Evolutionary conservation across 2,888 invertebrate genomes (phyloP).

Genomic region (Tetragonula carbonaria): DNA sequence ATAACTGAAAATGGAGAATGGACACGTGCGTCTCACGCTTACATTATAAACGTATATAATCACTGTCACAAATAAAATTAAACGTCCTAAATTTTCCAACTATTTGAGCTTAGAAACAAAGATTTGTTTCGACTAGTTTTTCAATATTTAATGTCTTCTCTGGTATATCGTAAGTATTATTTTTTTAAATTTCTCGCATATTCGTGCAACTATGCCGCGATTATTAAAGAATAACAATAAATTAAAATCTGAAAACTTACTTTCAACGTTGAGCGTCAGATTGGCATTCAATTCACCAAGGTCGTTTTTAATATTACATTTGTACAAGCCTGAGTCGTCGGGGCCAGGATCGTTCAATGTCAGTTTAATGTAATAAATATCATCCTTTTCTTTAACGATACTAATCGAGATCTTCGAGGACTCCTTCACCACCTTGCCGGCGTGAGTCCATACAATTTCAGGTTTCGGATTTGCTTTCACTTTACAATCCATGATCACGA

Average conservation of each 20-base stretch:
- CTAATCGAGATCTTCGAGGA: slow-evolving; percentile 92
- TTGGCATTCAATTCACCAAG: slow-evolving; percentile 99
- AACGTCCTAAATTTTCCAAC: no score
- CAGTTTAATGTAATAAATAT: slow-evolving; percentile 94
- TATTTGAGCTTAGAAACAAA: no score
- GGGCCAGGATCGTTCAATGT: slow-evolving; percentile 96
- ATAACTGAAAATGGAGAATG: slow-evolving; percentile 87
- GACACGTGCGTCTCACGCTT: neutral
- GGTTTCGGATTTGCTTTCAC: slow-evolving; percentile 94
- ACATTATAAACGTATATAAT: no score
- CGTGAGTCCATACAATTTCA: slow-evolving; percentile 92
- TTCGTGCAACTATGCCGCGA: no score
- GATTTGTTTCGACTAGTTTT: no score
- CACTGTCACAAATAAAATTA: no score
- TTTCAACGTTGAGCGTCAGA: slow-evolving; percentile 98
- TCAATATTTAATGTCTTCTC: no score
- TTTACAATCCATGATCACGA: slow-evolving; percentile 94
- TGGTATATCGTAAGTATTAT: no score
- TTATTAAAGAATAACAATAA: no score
- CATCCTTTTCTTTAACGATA: slow-evolving; percentile 89
- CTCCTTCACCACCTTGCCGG: slow-evolving; percentile 91
- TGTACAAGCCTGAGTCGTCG: slow-evolving; percentile 98
- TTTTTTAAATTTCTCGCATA: neutral
- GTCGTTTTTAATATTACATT: slow-evolving; percentile 98
- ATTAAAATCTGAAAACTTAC: slow-evolving; percentile 86